phyloP scores from a whole-genome alignment of 2,113 vertebrate genomes.

The Pyrgilauda ruficollis region DNA sequence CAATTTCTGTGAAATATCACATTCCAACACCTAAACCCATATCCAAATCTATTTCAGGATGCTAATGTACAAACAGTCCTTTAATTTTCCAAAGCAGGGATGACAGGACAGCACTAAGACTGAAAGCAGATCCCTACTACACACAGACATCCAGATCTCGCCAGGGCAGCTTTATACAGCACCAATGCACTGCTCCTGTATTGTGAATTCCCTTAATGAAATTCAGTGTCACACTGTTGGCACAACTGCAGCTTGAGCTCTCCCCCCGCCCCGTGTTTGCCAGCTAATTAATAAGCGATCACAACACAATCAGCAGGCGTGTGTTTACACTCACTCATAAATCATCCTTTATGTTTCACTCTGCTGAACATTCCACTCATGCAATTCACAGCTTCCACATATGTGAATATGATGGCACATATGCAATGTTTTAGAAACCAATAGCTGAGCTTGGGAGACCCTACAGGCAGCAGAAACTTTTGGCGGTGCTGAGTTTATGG shows the following conservation, averaged over 20 bases:
- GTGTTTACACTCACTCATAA: constrained; percentile 1
- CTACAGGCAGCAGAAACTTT: background rate
- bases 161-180: background rate
- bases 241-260: constrained; percentile 28
- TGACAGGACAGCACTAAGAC: background rate
- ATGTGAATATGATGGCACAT: background rate
- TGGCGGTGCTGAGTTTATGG: background rate
- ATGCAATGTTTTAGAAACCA: constrained; percentile 19
- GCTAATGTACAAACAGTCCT: background rate
- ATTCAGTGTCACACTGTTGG: background rate
- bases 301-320: constrained; percentile 35
- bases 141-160: background rate
- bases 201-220: background rate
- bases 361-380: background rate
- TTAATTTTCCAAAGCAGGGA: background rate
- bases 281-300: constrained; percentile 46
- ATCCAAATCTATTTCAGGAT: background rate
- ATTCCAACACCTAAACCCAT: background rate
- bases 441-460: background rate
- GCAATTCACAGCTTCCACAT: constrained; percentile 20
- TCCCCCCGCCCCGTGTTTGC: background rate
- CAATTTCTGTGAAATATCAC: background rate
- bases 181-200: background rate
- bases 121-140: background rate
- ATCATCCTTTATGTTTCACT: constrained; percentile 27